These are phyloP conservation scores for Melipona beecheii DNA, from an alignment of 2,888 invertebrate species.

Conservation along the genomic window DNA sequence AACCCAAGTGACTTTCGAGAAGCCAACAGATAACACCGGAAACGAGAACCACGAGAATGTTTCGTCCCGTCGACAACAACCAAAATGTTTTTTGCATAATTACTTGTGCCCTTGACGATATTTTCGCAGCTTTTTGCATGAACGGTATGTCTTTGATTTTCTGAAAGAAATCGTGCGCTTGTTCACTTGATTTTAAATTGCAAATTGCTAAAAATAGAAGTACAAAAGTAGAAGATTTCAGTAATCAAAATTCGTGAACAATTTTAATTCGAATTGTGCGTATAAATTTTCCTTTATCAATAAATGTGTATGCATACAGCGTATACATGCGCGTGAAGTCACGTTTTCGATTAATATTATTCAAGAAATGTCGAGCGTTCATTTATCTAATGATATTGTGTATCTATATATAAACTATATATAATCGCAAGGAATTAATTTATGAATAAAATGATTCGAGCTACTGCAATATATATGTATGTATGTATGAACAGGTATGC, in stretches of 20 bases:
- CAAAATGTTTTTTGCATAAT: conserved; percentile 87
- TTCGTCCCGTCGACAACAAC: conserved; percentile 90
- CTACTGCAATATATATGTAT: background rate
- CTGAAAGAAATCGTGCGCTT: conserved; percentile 82
- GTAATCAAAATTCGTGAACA: background rate
- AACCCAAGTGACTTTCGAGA: conserved; percentile 86
- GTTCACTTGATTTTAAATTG: no score
- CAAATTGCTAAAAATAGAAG: no score
- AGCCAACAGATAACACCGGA: conserved; percentile 89
- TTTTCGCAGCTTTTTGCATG: conserved; percentile 83
- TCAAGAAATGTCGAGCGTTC: background rate
- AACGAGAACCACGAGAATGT: conserved; percentile 90
- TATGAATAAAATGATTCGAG: background rate
- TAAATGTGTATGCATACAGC: background rate
- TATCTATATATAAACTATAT: background rate
- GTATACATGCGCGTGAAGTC: background rate
- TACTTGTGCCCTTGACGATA: conserved; percentile 83
- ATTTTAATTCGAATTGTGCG: no score
- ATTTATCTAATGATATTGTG: background rate
- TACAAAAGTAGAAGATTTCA: background rate
- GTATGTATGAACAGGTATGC: background rate
- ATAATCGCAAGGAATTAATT: conserved; percentile 1
- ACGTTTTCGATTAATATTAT: background rate
- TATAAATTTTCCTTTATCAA: background rate
- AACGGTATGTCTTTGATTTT: conserved; percentile 89